A percentile compares a stretch with the other conserved stretches of the same genome.
These are phyloP conservation scores for Odontamblyopus lacepedii DNA, from an alignment of 2,797 vertebrate genomes.

Conservation along the genomic window DNA sequence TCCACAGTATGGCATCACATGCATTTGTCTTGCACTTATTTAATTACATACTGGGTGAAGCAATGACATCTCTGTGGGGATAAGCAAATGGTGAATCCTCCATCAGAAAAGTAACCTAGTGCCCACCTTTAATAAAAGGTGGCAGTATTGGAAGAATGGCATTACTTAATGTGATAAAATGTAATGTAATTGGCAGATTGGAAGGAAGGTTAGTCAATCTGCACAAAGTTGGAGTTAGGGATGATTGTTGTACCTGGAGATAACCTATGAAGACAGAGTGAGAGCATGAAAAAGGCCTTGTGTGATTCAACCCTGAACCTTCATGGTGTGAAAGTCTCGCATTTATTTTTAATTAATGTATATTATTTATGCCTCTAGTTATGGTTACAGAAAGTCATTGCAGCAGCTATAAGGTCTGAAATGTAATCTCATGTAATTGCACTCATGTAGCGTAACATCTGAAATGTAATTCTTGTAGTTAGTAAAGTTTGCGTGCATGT, in stretches of 20 bases:
- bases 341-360: background rate
- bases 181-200: background rate
- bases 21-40: too few relatives aligned
- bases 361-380: background rate
- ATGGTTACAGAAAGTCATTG: background rate
- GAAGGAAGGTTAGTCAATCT: background rate
- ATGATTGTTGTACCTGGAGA: background rate
- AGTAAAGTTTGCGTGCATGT: conserved; percentile 34
- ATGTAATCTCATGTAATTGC: background rate
- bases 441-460: conserved; percentile 2
- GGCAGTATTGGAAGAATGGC: too few relatives aligned
- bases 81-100: too few relatives aligned
- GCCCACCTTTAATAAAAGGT: too few relatives aligned
- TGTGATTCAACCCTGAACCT: background rate
- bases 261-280: background rate
- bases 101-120: too few relatives aligned
- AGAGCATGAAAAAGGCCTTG: background rate
- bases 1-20: too few relatives aligned
- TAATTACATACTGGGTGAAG: too few relatives aligned
- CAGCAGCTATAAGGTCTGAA: background rate
- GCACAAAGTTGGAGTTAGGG: background rate
- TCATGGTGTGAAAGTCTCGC: background rate
- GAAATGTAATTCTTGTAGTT: conserved; percentile 15
- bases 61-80: too few relatives aligned
- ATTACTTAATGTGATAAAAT: background rate